A percentile compares a stretch with the other conserved stretches of the same genome.
Conservation (phyloP, 2,888 invertebrate species). For the Sminthurides aquaticus region DNA sequence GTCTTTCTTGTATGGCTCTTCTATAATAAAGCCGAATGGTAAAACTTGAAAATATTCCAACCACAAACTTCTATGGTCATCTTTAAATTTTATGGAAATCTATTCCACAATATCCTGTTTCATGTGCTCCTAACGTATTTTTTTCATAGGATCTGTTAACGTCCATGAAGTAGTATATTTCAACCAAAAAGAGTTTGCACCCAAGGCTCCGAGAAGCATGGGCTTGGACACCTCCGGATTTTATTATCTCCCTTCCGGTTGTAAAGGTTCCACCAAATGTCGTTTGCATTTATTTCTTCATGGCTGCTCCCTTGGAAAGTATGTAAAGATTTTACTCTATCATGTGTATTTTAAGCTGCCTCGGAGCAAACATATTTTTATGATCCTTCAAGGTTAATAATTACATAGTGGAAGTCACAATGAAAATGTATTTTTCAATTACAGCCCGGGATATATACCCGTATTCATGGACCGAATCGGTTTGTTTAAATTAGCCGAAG, state of each 20-base stretch:
- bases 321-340: no score
- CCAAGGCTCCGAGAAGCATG: background rate
- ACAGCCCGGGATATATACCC: conserved; percentile 8
- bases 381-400: no score
- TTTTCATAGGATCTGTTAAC: background rate
- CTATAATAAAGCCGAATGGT: background rate
- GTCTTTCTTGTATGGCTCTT: background rate
- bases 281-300: conserved; percentile 11
- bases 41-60: no score
- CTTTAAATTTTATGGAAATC: no score
- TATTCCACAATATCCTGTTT: no score
- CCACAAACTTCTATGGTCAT: no score
- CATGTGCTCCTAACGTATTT: no score
- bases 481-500: conserved; percentile 3
- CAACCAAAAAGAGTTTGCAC: conserved; percentile 9
- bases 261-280: background rate
- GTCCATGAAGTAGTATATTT: background rate
- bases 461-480: conserved; percentile 6
- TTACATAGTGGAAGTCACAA: no score
- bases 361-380: no score
- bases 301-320: conserved; percentile 12
- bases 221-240: conserved; percentile 9
- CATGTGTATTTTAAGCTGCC: no score
- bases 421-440: no score
- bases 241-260: conserved; percentile 6